Conservation (phyloP, 2,113 vertebrate genomes). For the Motacilla alba region DNA sequence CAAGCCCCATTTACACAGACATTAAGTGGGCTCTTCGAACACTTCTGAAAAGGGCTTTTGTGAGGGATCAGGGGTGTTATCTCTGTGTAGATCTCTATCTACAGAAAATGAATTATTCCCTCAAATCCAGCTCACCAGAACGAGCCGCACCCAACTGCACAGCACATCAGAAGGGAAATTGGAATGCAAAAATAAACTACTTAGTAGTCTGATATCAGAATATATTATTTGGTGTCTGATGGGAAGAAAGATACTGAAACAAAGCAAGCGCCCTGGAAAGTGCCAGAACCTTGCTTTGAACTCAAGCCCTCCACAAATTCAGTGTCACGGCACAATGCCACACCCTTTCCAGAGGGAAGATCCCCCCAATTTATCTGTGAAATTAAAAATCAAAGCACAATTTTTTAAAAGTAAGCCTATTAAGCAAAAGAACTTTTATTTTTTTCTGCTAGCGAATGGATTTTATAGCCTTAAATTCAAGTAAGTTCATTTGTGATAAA, state of each 20-base stretch:
- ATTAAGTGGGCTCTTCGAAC: background rate
- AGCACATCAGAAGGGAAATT: background rate
- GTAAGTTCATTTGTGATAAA: background rate
- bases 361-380: background rate
- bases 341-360: background rate
- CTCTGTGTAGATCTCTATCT: background rate
- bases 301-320: background rate
- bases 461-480: background rate
- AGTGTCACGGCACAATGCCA: background rate
- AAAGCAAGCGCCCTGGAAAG: background rate
- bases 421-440: background rate
- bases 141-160: background rate
- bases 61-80: accelerated
- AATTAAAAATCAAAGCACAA: background rate
- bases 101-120: background rate
- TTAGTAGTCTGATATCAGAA: background rate
- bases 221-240: background rate
- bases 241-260: background rate
- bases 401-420: background rate
- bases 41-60: background rate
- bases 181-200: background rate
- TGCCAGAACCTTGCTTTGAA: background rate
- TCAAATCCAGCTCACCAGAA: background rate
- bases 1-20: background rate
- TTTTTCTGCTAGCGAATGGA: background rate